These are phyloP conservation scores for Salmo trutta DNA, from an alignment of 2,797 vertebrate genomes.

Conservation along the genomic window DNA sequence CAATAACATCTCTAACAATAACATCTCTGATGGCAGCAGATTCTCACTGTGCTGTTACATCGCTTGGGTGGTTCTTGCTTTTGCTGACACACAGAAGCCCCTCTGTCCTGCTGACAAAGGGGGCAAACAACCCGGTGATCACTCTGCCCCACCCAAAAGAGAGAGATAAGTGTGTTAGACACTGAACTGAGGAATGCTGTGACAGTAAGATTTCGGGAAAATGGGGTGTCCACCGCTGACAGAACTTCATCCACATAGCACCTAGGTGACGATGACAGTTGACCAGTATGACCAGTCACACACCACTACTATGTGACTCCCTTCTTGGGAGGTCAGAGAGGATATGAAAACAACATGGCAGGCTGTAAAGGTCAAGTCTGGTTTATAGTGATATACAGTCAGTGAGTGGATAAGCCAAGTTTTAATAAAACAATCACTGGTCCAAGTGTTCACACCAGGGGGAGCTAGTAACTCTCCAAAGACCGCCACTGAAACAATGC, in stretches of 20 bases:
- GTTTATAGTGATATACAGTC: neutral
- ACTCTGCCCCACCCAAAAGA: neutral
- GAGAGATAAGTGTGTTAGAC: constrained; percentile 29
- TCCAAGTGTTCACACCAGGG: no score
- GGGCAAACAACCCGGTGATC: neutral
- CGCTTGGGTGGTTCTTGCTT: constrained; percentile 22
- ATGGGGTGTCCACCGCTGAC: constrained; percentile 26
- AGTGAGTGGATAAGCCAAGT: neutral
- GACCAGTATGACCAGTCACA: neutral
- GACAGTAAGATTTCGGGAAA: constrained; percentile 59
- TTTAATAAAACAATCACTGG: no score
- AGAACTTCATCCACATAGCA: constrained; percentile 15
- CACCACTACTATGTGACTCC: neutral
- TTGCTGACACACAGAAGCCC: constrained; percentile 18
- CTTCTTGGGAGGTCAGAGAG: neutral
- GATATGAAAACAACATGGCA: neutral
- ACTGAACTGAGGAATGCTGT: constrained; percentile 52
- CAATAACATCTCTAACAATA: constrained; percentile 33
- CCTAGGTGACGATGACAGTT: neutral
- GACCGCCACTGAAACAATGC: no score
- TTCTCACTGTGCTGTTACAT: constrained; percentile 50
- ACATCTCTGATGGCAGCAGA: constrained; percentile 25
- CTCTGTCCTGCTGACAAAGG: constrained; percentile 8
- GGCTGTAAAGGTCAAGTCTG: neutral
- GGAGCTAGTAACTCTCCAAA: no score